Conservation (phyloP, 2,888 invertebrate species). For the Sarcophaga subvicina region DNA sequence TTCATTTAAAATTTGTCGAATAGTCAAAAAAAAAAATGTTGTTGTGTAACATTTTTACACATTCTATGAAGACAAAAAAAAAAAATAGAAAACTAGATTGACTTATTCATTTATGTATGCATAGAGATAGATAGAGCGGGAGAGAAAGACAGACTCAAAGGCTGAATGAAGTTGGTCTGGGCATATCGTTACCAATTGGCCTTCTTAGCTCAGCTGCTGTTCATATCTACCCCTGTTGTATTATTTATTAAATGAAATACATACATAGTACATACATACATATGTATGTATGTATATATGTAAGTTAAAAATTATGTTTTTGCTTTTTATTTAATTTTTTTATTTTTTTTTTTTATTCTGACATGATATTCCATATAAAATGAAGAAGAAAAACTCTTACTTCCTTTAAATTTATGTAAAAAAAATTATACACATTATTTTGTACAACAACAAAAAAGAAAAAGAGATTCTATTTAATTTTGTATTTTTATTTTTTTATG, state of each 20-base stretch:
- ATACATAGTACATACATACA: too few relatives aligned
- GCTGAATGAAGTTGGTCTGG: too few relatives aligned
- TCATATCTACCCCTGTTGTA: conserved; percentile 22
- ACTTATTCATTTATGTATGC: background rate
- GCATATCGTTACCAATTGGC: background rate
- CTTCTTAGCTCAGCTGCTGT: conserved; percentile 31
- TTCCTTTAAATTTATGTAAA: conserved; percentile 8
- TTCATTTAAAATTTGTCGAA: conserved; percentile 66
- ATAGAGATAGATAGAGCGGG: background rate
- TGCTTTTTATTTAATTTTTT: background rate
- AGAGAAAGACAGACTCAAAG: background rate
- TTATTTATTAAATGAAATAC: conserved; percentile 54
- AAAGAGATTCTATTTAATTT: conserved; percentile 44
- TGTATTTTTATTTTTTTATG: background rate
- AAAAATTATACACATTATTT: too few relatives aligned
- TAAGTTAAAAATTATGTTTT: background rate
- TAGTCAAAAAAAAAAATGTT: conserved; percentile 51
- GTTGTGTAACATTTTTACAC: background rate
- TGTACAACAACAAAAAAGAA: background rate
- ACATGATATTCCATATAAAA: background rate
- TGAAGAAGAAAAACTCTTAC: conserved; percentile 15
- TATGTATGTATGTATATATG: background rate
- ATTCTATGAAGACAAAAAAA: background rate
- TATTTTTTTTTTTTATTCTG: conserved; percentile 18
- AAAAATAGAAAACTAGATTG: background rate